Evolutionary conservation across 2,888 invertebrate genomes (phyloP).

Genomic region (Linyphia triangularis): DNA sequence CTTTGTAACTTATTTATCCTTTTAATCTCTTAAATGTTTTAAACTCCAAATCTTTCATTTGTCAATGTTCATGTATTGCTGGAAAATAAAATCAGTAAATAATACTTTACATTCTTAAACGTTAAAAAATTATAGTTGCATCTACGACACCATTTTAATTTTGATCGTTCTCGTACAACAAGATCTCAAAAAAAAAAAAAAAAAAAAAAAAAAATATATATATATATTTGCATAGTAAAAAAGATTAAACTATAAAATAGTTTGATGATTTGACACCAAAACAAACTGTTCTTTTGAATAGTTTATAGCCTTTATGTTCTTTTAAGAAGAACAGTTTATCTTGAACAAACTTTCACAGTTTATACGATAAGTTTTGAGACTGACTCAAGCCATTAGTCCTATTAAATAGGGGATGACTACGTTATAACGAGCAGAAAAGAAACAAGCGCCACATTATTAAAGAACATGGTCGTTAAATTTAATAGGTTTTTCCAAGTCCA

Average conservation of each 20-base stretch:
- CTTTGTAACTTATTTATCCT: no score
- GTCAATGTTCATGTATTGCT: no score
- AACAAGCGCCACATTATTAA: conserved; percentile 55
- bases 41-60: no score
- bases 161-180: no score
- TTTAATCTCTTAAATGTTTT: no score
- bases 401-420: neutral
- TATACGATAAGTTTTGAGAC: neutral
- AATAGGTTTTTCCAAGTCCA: conserved; percentile 53
- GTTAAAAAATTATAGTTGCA: no score
- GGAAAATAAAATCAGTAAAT: no score
- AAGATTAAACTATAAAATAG: neutral
- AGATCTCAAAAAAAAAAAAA: no score
- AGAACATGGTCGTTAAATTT: conserved; percentile 59
- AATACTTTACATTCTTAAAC: no score
- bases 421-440: conserved; percentile 46
- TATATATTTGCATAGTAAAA: no score
- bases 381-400: conserved; percentile 12
- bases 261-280: neutral
- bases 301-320: neutral
- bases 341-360: neutral
- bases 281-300: neutral
- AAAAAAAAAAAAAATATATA: no score
- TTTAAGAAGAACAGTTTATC: neutral
- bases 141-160: no score